These are phyloP conservation scores for Astreopora myriophthalma DNA, from an alignment of 64 coral and sea anemone genomes.

Conservation along the genomic window DNA sequence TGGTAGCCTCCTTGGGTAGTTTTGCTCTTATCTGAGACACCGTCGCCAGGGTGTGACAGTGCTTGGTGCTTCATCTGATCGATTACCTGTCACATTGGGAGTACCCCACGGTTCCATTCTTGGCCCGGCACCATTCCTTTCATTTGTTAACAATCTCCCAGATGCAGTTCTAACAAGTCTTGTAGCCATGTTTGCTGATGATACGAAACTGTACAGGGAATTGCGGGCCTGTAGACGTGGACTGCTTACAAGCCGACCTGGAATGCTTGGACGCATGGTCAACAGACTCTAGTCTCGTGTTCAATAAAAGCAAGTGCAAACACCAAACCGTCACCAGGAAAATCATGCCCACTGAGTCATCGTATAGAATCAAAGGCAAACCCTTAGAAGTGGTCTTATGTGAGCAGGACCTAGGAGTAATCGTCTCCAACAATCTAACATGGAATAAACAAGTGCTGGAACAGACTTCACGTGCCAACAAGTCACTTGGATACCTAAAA, in stretches of 20 bases:
- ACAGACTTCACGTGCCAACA: constrained; percentile 56
- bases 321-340: too few species aligned
- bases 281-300: too few species aligned
- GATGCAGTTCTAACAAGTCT: neutral
- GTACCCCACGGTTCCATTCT: constrained; percentile 5
- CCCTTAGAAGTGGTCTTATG: neutral
- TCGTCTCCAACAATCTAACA: constrained; percentile 57
- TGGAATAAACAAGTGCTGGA: constrained; percentile 65
- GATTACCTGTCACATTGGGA: neutral
- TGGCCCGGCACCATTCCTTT: constrained; percentile 9
- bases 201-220: constrained; percentile 14
- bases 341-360: neutral
- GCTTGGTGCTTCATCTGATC: neutral
- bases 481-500: constrained; percentile 49
- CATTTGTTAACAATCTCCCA: constrained; percentile 26
- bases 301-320: too few species aligned
- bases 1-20: neutral
- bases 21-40: neutral
- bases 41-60: neutral
- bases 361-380: constrained; percentile 43
- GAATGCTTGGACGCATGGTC: constrained; percentile 11
- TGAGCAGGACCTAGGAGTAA: constrained; percentile 57
- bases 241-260: constrained; percentile 8
- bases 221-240: neutral
- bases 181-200: constrained; percentile 57